A percentile compares a stretch with the other conserved stretches of the same genome.
These are phyloP conservation scores for Rhodinocichla rosea DNA, from an alignment of 2,113 vertebrate genomes.

Conservation along the genomic window DNA sequence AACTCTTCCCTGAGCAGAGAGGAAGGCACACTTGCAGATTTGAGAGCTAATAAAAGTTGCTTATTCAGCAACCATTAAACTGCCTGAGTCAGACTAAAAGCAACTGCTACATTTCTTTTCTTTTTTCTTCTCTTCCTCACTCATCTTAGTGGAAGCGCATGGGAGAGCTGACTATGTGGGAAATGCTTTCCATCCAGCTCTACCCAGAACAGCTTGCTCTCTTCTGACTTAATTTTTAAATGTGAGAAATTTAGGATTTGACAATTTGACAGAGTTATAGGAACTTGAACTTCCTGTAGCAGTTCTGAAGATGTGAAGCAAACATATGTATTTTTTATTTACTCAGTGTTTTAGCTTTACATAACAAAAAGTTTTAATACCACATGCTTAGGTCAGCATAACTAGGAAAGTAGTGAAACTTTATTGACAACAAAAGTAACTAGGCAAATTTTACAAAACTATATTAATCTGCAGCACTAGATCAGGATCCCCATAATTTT, in stretches of 20 bases:
- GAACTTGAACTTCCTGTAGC: neutral
- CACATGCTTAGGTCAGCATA: neutral
- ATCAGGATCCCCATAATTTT: neutral
- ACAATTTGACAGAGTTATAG: neutral
- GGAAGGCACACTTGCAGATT: neutral
- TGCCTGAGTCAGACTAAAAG: neutral
- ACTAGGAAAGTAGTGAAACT: neutral
- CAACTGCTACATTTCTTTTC: neutral
- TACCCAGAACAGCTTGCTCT: neutral
- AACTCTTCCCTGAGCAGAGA: neutral
- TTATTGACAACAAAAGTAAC: neutral
- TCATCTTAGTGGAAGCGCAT: neutral
- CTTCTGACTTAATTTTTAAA: neutral
- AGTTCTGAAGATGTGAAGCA: neutral
- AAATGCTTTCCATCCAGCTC: neutral
- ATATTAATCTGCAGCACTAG: neutral
- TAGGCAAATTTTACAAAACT: neutral
- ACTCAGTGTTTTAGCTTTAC: neutral
- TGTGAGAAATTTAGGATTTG: neutral
- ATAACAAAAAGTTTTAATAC: neutral
- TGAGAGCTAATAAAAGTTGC: neutral
- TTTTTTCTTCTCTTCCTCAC: neutral
- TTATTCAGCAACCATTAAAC: neutral
- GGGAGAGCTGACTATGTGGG: neutral
- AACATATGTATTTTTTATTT: neutral